These are phyloP conservation scores for Magallana angulata DNA, from an alignment of 1,140 invertebrate genomes.

Conservation along the genomic window DNA sequence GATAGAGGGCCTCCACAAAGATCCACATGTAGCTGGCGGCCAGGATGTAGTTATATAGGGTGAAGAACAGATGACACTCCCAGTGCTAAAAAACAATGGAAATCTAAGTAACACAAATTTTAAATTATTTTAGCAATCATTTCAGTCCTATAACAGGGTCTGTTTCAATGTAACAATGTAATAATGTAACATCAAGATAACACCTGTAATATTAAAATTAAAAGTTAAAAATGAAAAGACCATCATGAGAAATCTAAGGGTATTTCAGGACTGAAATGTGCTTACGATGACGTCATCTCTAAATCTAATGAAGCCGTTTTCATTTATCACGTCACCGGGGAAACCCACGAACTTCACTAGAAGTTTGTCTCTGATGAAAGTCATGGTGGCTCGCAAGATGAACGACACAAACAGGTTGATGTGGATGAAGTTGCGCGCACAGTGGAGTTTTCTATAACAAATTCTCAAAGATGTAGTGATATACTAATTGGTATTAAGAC, in stretches of 20 bases:
- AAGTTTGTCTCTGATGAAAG: slow-evolving; percentile 83
- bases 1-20: slow-evolving; percentile 89
- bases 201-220: too few species aligned
- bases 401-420: slow-evolving; percentile 86
- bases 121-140: background rate
- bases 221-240: too few species aligned
- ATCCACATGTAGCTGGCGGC: slow-evolving; percentile 89
- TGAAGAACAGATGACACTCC: slow-evolving; percentile 86
- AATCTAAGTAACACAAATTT: background rate
- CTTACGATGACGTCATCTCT: slow-evolving; percentile 32
- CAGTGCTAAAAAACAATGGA: slow-evolving; percentile 77
- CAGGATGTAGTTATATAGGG: slow-evolving; percentile 87
- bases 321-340: slow-evolving; percentile 65
- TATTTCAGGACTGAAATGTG: background rate
- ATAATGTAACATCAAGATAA: too few species aligned
- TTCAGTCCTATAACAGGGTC: too few species aligned
- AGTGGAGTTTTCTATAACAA: slow-evolving; percentile 83
- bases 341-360: slow-evolving; percentile 83
- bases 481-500: too few species aligned
- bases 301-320: slow-evolving; percentile 31
- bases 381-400: slow-evolving; percentile 84
- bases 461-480: background rate
- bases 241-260: too few species aligned
- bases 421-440: slow-evolving; percentile 85
- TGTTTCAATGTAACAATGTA: too few species aligned